These are phyloP conservation scores for Peromyscus nudipes DNA, from an alignment of 2,797 vertebrate genomes.

Conservation along the genomic window DNA sequence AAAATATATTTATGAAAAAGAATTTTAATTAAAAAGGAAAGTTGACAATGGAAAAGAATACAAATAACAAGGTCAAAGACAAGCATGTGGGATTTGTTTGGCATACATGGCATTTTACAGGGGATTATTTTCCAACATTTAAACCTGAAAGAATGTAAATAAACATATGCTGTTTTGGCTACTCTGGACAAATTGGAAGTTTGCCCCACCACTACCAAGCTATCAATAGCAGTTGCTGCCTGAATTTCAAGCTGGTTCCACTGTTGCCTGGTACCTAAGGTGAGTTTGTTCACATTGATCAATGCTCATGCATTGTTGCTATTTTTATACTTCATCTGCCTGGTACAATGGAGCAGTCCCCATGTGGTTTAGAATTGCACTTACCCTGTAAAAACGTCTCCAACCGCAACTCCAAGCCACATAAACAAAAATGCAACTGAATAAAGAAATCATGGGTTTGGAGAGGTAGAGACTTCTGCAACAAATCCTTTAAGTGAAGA, in stretches of 20 bases:
- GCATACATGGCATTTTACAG: background rate
- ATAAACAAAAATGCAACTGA: background rate
- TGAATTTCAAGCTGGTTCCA: background rate
- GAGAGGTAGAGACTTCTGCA: background rate
- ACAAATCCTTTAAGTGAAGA: background rate
- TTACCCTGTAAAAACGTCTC: background rate
- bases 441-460: background rate
- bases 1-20: background rate
- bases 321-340: background rate
- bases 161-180: background rate
- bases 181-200: background rate
- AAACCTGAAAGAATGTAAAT: background rate
- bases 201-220: no score
- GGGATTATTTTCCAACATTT: background rate
- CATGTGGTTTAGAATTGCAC: background rate
- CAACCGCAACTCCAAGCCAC: background rate
- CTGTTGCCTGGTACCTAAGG: background rate
- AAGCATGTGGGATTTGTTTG: background rate
- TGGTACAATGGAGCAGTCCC: background rate
- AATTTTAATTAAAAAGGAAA: background rate
- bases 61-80: background rate
- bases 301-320: no score
- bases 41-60: background rate
- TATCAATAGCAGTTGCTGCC: background rate
- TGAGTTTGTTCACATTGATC: no score